Evolutionary conservation across 1,140 invertebrate species (phyloP), one percentile per base, ranked within the genome.

Genomic region (Diabrotica undecimpunctata): DNA sequence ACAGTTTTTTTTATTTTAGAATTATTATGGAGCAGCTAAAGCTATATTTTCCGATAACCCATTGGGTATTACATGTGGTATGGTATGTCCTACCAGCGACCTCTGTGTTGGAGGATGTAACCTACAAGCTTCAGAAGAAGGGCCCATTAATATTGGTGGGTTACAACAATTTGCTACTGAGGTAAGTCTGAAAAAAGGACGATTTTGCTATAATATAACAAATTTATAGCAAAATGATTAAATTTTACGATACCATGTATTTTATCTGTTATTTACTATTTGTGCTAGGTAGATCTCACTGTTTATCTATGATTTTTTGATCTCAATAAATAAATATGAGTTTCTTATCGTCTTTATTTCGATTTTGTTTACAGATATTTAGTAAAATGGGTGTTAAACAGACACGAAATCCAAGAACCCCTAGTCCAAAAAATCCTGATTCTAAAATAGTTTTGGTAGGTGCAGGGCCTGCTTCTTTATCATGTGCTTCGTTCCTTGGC

Each of bases 31-130:
- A 36, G 95, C 97, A 7, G 97, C 97, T 0, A 96, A 96, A 79
- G 87, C 90, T 0, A 99, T 99, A 61, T 86, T 99, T 35, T 98
- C 95, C 0, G 97, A 99, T 78, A 99, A 99, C 81, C 97, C 97
- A 0, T 80, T 98, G 35, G 97, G 94, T 0, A 81, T 99, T 0
- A 97, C 96, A 0, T 99, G 97, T 77, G 97, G 97, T 13, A 99
- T 99, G 97, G 96, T 99, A 7, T 99, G 97, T 75, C 97, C 97
- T 5, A 99, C 96, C 0, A 97, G 94, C 78, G 97, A 99, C 78
- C 85, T 99, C 0, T 99, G 97, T 78, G 96, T 98, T 5, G 97
- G 97, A 0, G 95, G 95, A 0, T 99, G 97, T 79, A 99, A 99
- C 81, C 81, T 99, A 2, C 89, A 93, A 73, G 97, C 96, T 0